A percentile compares a stretch with the other conserved stretches of the same genome.
Evolutionary conservation across 2,888 invertebrate species (phyloP).

Genomic region (Trilocha varians): DNA sequence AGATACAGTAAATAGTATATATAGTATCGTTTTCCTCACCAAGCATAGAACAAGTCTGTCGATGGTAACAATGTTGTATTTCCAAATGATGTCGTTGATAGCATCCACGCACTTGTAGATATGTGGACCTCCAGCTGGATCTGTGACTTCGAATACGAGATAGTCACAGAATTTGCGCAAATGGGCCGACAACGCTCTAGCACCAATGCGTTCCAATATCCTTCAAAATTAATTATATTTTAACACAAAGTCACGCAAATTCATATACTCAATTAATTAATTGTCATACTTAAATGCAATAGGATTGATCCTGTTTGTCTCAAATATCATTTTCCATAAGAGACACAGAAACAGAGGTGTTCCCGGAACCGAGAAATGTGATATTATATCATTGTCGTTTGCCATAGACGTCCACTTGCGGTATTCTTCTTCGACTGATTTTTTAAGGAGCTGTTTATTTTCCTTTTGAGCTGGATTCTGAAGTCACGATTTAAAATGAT

Average conservation of each 20-base stretch:
- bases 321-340: constrained; percentile 95
- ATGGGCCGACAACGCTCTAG: constrained; percentile 91
- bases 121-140: constrained; percentile 88
- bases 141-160: constrained; percentile 92
- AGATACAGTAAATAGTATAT: too few species aligned
- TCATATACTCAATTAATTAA: background rate
- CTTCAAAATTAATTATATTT: constrained; percentile 47
- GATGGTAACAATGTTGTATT: constrained; percentile 95
- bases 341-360: constrained; percentile 94
- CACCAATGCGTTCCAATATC: constrained; percentile 94
- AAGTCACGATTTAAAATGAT: too few species aligned
- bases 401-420: constrained; percentile 97
- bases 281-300: constrained; percentile 90
- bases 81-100: constrained; percentile 97
- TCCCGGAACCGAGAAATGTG: constrained; percentile 95
- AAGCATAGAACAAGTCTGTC: constrained; percentile 93
- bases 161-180: constrained; percentile 96
- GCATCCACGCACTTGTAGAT: constrained; percentile 96
- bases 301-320: constrained; percentile 93
- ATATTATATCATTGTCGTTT: constrained; percentile 96
- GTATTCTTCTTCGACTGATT: constrained; percentile 95
- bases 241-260: background rate
- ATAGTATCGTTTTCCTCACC: constrained; percentile 54
- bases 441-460: constrained; percentile 92
- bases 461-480: constrained; percentile 87